phyloP scores from a whole-genome alignment of 2,888 invertebrate genomes.

The Agrochola lota region DNA sequence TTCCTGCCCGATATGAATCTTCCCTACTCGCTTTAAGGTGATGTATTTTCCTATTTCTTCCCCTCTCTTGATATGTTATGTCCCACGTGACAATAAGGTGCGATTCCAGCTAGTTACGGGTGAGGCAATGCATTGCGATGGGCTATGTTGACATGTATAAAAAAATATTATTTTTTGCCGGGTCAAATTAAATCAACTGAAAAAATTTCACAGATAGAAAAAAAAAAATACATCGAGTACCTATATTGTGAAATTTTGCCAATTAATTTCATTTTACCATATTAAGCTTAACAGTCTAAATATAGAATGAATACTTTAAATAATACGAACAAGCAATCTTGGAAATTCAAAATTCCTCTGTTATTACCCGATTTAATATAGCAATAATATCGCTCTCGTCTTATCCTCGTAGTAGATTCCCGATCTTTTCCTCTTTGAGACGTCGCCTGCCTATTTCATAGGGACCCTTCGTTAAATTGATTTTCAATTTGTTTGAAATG shows the following conservation, averaged over 20 bases:
- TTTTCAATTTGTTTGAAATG: constrained; percentile 90
- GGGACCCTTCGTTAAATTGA: constrained; percentile 87
- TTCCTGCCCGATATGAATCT: constrained; percentile 90
- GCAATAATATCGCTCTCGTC: constrained; percentile 20
- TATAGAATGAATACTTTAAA: neutral
- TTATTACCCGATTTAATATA: neutral
- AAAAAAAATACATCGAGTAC: neutral
- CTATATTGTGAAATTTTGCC: neutral
- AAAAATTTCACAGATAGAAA: neutral
- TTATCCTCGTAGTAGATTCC: constrained; percentile 20
- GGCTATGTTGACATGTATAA: constrained; percentile 10
- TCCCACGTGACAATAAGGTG: constrained; percentile 70
- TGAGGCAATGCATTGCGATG: constrained; percentile 39
- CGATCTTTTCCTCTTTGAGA: constrained; percentile 69
- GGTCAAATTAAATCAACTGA: neutral
- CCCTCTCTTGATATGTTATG: constrained; percentile 76
- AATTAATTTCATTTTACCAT: neutral
- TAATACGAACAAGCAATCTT: neutral
- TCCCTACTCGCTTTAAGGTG: constrained; percentile 90
- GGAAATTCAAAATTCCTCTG: neutral
- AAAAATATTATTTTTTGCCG: neutral
- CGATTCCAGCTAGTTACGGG: constrained; percentile 43
- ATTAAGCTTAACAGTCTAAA: neutral
- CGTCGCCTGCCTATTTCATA: constrained; percentile 78
- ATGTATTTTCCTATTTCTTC: constrained; percentile 90